Base-by-base conservation (phyloP, 2,113 vertebrate genomes). In the Camarhynchus parvulus region DNA sequence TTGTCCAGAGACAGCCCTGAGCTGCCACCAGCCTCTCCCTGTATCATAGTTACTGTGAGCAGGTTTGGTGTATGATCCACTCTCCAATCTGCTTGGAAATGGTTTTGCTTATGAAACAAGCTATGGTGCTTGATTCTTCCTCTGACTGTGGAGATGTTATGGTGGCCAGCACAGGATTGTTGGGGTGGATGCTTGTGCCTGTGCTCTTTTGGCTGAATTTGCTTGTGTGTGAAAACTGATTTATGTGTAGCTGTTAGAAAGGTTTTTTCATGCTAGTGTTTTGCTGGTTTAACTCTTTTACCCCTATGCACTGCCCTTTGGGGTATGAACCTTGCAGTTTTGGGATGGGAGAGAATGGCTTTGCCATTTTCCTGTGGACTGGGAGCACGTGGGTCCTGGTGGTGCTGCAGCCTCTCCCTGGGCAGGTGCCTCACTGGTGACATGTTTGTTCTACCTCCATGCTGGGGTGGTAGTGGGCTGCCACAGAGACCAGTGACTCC, bases 301-400 rank as follows among this genome's bases (percentile, higher is more conserved):
- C 42, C 4, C 6, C 14, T 28, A 2, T 12, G 13, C 19, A 3
- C 25, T 77, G 46, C 35, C 11, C 13, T 67, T 53, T 58, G 23
- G 11, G 46, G 7, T 42, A 22, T 15, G 31, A 61, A 47, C 56
- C 15, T 27, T 82, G 33, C 4, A 20, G 24, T 17, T 83, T 63
- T 15, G 67, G 67, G 33, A 3, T 1, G 37, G 49, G 24, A 76
- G 33, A 75, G 30, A 21, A 13, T 33, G 42, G 7, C 25, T 44
- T 83, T 66, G 47, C 15, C 7, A 1, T 58, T 80, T 42, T 13
- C 28, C 11, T 0, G 0, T 24, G 15, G 35, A 19, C 10, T 11
- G 50, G 31, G 20, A 81, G 27, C 41, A 44, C 0, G 0, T 22
- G 75, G 9, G 37, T 70, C 33, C 59, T 42, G 50, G 37, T 3